Evolutionary conservation across 2,888 invertebrate species (phyloP).

Genomic region (Amorpha juglandis): DNA sequence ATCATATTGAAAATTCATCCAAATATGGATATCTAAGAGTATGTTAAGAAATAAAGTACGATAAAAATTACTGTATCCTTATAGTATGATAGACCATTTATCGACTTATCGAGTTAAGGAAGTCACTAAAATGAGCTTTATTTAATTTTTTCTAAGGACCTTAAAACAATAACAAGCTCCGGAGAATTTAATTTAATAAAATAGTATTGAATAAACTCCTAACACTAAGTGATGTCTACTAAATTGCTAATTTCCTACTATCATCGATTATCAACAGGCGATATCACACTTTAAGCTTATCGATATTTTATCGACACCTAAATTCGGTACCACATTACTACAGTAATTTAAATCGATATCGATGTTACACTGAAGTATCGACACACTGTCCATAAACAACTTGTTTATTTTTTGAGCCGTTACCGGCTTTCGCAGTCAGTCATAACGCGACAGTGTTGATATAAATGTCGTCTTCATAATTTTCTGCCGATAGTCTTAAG

Average conservation of each 20-base stretch:
- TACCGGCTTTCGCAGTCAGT: slow-evolving; percentile 64
- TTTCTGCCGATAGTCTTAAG: slow-evolving; percentile 71
- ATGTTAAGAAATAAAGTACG: neutral
- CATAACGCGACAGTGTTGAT: slow-evolving; percentile 74
- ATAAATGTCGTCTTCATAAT: slow-evolving; percentile 69
- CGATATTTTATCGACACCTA: neutral
- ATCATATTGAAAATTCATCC: slow-evolving; percentile 10
- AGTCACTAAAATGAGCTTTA: neutral
- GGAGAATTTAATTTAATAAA: neutral
- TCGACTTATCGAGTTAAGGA: neutral
- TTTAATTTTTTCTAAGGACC: neutral
- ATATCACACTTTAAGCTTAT: slow-evolving; percentile 1
- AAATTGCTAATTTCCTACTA: neutral
- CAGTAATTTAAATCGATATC: neutral
- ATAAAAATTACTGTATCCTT: slow-evolving; percentile 13
- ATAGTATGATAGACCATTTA: neutral
- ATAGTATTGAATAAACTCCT: neutral
- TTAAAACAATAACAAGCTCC: slow-evolving; percentile 8
- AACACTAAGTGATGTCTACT: slow-evolving; percentile 18
- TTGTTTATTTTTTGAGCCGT: slow-evolving; percentile 43
- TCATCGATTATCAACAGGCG: slow-evolving; percentile 12
- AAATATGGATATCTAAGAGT: slow-evolving; percentile 14
- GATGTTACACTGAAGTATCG: slow-evolving; percentile 44
- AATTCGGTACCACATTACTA: neutral
- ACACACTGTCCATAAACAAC: slow-evolving; percentile 38